phyloP scores from a whole-genome alignment of 2,797 vertebrate species.

The Anguilla anguilla region DNA sequence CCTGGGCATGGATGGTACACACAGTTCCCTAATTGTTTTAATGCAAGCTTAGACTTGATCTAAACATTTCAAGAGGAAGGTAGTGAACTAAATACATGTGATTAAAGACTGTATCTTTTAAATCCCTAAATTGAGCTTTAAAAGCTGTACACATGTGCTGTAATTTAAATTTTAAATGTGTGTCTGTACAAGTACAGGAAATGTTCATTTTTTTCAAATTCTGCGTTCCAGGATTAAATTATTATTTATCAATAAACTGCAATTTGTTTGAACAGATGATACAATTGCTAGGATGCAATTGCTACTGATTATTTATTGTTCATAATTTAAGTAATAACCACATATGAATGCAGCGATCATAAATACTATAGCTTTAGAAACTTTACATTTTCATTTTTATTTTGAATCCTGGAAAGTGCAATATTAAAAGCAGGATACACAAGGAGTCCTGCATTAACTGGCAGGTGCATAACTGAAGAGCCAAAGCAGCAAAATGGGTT shows the following conservation, averaged over 20 bases:
- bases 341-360: too few relatives aligned
- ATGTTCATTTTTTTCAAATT: not conserved
- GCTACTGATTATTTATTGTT: too few relatives aligned
- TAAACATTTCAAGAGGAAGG: not conserved
- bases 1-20: conserved; percentile 21
- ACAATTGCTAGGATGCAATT: not conserved
- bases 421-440: not conserved
- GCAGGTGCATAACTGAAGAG: too few relatives aligned
- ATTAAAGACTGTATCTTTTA: not conserved
- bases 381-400: too few relatives aligned
- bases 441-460: not conserved
- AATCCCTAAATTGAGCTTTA: not conserved
- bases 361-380: too few relatives aligned
- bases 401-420: not conserved
- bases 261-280: not conserved
- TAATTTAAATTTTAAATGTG: not conserved
- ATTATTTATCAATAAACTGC: not conserved
- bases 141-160: not conserved
- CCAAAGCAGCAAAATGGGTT: too few relatives aligned
- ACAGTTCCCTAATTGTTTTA: not conserved
- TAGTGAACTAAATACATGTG: not conserved
- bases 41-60: conserved; percentile 3
- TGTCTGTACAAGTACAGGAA: not conserved
- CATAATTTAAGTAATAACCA: too few relatives aligned
- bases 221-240: not conserved